Percentiles rank a stretch among this genome's conserved stretches.
Conservation (phyloP, 2,113 vertebrate species). For the Ctenodactylus gundi region DNA sequence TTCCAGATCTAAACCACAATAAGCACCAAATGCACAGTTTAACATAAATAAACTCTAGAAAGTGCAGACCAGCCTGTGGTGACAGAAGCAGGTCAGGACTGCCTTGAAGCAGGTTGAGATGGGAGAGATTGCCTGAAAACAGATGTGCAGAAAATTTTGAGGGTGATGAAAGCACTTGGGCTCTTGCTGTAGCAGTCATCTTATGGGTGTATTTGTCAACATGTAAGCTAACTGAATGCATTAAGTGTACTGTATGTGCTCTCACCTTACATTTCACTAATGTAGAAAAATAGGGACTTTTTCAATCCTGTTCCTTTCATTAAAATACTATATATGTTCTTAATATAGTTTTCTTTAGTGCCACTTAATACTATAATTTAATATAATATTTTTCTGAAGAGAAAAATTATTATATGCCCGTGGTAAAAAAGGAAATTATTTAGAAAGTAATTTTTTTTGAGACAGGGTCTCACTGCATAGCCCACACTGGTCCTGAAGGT, state of each 20-base stretch:
- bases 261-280: not conserved
- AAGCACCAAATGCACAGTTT: not conserved
- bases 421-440: slow-evolving; percentile 8
- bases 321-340: not conserved
- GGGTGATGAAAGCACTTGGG: not conserved
- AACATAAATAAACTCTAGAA: not conserved
- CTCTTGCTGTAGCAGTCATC: not conserved
- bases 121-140: not conserved
- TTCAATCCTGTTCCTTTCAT: not conserved
- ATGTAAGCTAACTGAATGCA: not conserved
- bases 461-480: too few relatives aligned
- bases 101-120: not conserved
- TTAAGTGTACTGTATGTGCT: not conserved
- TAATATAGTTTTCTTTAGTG: slow-evolving; percentile 13
- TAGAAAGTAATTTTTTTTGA: not conserved
- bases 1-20: too few relatives aligned
- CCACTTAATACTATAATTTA: not conserved
- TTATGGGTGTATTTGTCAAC: not conserved
- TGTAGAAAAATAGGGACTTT: not conserved
- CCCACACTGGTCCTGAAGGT: too few relatives aligned
- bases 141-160: not conserved
- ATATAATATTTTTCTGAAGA: not conserved
- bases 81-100: not conserved
- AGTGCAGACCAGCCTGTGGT: not conserved
- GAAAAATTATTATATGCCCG: not conserved